Percentiles rank a stretch among this genome's conserved stretches.
Evolutionary conservation across 2,113 vertebrate genomes (phyloP).

Genomic region (Phodopus roborovskii): DNA sequence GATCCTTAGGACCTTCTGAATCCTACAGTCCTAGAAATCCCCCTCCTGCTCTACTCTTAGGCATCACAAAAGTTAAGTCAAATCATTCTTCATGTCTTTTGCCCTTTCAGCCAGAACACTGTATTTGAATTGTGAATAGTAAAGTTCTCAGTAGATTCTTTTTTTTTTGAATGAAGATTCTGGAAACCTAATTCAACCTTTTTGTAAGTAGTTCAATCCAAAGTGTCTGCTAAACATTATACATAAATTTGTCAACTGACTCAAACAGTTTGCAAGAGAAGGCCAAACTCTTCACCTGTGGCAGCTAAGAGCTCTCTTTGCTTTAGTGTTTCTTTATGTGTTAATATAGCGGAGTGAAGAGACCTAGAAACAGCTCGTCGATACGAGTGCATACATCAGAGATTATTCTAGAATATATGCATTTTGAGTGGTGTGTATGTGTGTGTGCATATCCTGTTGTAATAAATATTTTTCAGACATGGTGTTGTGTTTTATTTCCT

Average conservation of each 20-base stretch:
- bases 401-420: too few relatives aligned
- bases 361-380: background rate
- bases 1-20: background rate
- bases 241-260: background rate
- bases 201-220: background rate
- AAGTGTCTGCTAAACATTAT: background rate
- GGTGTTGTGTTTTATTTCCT: background rate
- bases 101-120: background rate
- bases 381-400: background rate
- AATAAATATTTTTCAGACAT: background rate
- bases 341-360: background rate
- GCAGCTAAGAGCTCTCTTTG: background rate
- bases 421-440: background rate
- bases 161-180: background rate
- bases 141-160: background rate
- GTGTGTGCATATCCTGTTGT: background rate
- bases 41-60: background rate
- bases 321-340: background rate
- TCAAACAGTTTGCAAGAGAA: background rate
- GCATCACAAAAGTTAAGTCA: background rate
- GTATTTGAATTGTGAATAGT: background rate
- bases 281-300: background rate
- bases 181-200: background rate
- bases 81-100: background rate
- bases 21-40: background rate